Evolutionary conservation across 1,140 invertebrate species (phyloP), one percentile per base, ranked within the genome.

Genomic region (Trachymyrmex cornetzi): DNA sequence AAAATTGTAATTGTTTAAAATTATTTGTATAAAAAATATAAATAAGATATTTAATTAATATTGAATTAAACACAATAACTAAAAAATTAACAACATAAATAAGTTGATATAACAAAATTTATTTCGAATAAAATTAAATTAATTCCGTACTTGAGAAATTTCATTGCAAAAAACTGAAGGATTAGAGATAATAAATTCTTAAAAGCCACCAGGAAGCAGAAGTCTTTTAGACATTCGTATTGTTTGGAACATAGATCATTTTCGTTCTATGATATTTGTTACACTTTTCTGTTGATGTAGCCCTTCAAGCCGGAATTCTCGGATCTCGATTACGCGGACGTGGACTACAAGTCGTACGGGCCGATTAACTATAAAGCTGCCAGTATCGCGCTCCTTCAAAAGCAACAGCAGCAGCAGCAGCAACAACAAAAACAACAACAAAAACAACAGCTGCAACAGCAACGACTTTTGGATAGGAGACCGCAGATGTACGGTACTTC

Each of bases 291-390:
- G 80, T 90, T 88, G 81, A 88, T 53, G 57, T 95, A 97, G 96
- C 96, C 97, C 95, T 96, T 96, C 94, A 96, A 96, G 92, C 97
- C 97, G 72, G 96, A 97, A 91, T 97, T 97, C 92, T 96, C 97
- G 93, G 98, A 97, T 94, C 96, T 98, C 93, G 97, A 98, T 93
- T 98, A 98, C 95, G 98, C 98, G 59, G 98, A 99, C 95, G 97
- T 98, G 87, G 98, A 98, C 94, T 97, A 98, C 95, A 97, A 97
- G 93, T 97, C 97, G 86, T 98, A 98, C 95, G 98, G 98, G 85
- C 98, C 98, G 50, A 98, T 98, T 93, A 98, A 98, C 95, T 98
- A 98, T 96, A 98, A 98, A 94, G 97, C 97, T 86, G 98, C 98
- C 61, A 98, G 98, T 38, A 97, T 98, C 90, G 94, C 94, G 77